A percentile compares a stretch with the other conserved stretches of the same genome.
Evolutionary conservation across 2,888 invertebrate species (phyloP).

Genomic region (Ophonus ardosiacus): DNA sequence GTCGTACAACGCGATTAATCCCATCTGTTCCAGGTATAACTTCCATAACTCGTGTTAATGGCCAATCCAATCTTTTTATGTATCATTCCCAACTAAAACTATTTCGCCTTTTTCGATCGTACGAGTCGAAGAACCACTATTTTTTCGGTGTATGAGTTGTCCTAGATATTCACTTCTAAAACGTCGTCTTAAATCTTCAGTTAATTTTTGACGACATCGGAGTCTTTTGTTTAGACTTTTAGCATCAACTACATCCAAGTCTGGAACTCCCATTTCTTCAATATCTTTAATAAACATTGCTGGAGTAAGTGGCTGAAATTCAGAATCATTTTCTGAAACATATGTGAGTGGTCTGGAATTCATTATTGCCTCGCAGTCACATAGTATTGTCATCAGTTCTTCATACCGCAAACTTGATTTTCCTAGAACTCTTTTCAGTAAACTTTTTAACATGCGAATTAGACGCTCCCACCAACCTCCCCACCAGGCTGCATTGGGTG

Average conservation of each 20-base stretch:
- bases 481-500: conserved; percentile 72
- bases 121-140: background rate
- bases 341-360: conserved; percentile 71
- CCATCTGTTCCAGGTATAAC: background rate
- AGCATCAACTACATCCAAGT: background rate
- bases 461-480: conserved; percentile 73
- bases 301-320: background rate
- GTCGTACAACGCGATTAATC: background rate
- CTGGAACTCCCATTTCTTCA: background rate
- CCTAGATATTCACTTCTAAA: conserved; percentile 60
- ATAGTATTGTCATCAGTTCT: conserved; percentile 69
- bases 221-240: background rate
- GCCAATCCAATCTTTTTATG: conserved; percentile 5
- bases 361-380: conserved; percentile 69
- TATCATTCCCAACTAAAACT: background rate
- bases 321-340: background rate
- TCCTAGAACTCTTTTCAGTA: conserved; percentile 70
- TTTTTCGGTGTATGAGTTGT: conserved; percentile 13
- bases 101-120: background rate
- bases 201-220: background rate
- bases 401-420: conserved; percentile 68
- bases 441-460: conserved; percentile 70
- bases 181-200: background rate
- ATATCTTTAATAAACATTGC: background rate
- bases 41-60: background rate